Base-by-base conservation (phyloP, 2,113 vertebrate genomes). In the Pheucticus melanocephalus region DNA sequence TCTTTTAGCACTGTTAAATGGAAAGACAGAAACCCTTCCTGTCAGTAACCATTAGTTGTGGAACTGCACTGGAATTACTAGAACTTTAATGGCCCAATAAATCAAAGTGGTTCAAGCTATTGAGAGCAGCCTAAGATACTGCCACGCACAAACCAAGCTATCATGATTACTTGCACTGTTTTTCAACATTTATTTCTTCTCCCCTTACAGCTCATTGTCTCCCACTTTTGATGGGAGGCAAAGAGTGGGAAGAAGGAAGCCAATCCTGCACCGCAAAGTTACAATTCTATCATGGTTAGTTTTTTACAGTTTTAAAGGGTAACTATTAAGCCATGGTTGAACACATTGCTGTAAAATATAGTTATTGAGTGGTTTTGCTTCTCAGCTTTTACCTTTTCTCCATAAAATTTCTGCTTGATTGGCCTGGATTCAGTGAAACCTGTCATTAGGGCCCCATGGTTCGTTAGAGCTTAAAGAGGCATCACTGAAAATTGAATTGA, bases 391-490 rank as follows among this genome's bases (percentile, higher is more conserved):
- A 85, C 82, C 78, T 94, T 94, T 97, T 95, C 84, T 94, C 80
- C 82, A 57, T 96, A 81, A 97, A 95, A 88, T 94, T 88, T 94
- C 89, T 98, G 94, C 97, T 94, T 97, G 93, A 90, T 90, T 97
- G 96, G 84, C 64, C 76, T 78, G 59, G 72, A 97, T 96, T 97
- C 93, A 95, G 78, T 97, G 97, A 98, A 98, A 98, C 95, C 92
- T 96, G 94, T 98, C 96, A 98, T 98, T 97, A 98, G 97, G 92
- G 92, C 94, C 97, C 73, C 88, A 96, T 20, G 97, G 96, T 97
- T 98, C 97, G 96, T 98, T 98, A 98, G 95, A 96, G 64, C 80
- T 98, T 97, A 97, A 97, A 97, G 95, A 98, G 92, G 95, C 96
- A 89, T 98, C 82, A 45, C 93, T 96, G 95, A 96, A 98, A 96